These are phyloP conservation scores for Silvanus unidentatus DNA, from an alignment of 2,888 invertebrate species.

Conservation along the genomic window DNA sequence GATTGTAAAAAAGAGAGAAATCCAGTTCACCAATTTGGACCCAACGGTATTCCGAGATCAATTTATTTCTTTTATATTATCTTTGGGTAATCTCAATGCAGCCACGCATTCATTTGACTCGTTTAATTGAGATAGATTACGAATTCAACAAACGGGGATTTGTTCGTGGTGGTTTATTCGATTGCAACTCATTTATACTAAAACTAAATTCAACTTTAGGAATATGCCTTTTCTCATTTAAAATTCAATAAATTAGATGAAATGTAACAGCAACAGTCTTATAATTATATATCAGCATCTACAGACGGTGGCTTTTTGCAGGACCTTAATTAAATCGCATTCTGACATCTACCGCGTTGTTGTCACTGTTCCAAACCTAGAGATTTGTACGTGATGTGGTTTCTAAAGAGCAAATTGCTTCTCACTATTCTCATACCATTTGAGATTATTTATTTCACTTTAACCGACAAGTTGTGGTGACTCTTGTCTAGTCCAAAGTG, in stretches of 20 bases:
- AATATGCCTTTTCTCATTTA: constrained; percentile 1
- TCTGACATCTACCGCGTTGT: constrained; percentile 47
- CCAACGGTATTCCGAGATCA: constrained; percentile 9
- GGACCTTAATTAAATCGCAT: constrained; percentile 49
- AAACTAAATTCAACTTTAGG: too few species aligned
- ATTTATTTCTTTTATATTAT: constrained; percentile 22
- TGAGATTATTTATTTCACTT: constrained; percentile 42
- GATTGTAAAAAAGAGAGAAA: constrained; percentile 33
- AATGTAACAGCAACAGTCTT: constrained; percentile 5
- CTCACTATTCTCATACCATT: constrained; percentile 28
- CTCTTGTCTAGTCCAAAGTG: background rate
- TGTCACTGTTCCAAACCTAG: constrained; percentile 45
- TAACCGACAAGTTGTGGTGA: constrained; percentile 25
- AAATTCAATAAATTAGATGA: background rate
- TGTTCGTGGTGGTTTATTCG: background rate
- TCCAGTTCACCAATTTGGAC: background rate
- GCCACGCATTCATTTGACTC: background rate
- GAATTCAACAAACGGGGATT: too few species aligned
- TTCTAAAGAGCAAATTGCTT: constrained; percentile 46
- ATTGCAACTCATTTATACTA: background rate
- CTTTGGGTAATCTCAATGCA: constrained; percentile 13
- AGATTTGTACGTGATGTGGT: constrained; percentile 49
- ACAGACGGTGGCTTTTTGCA: constrained; percentile 41
- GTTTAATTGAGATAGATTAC: constrained; percentile 1
- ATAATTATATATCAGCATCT: constrained; percentile 2